Evolutionary conservation across 2,888 invertebrate genomes (phyloP).

Genomic region (Leptinotarsa juncta): DNA sequence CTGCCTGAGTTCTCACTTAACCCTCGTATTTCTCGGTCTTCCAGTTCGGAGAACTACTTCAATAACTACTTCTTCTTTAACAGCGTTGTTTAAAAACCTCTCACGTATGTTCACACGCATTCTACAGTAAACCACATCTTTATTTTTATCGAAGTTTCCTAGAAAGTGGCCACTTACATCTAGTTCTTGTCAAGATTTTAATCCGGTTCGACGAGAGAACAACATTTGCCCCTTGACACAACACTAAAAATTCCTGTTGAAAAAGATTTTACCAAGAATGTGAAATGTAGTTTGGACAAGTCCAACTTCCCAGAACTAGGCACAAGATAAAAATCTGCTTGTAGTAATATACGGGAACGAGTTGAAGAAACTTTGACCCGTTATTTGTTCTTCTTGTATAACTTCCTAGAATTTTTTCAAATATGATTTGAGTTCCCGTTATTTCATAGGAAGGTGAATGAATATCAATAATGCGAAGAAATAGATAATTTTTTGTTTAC

Average conservation of each 20-base stretch:
- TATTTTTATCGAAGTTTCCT: conserved; percentile 12
- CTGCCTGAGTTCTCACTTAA: background rate
- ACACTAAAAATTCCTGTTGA: background rate
- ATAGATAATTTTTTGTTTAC: no score
- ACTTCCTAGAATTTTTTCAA: no score
- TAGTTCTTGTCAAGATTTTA: conserved; percentile 49
- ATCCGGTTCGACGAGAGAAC: conserved; percentile 38
- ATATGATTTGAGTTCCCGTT: no score
- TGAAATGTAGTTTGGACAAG: background rate
- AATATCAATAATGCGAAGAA: no score
- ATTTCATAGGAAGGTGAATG: no score
- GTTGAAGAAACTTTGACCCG: no score
- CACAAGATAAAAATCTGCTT: background rate
- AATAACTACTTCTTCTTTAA: conserved; percentile 1
- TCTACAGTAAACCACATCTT: conserved; percentile 23
- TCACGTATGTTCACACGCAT: conserved; percentile 26
- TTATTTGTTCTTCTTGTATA: no score
- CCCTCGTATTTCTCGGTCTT: background rate
- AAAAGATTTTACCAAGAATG: background rate
- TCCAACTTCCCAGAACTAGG: background rate
- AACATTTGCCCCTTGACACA: conserved; percentile 25
- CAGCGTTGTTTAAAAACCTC: conserved; percentile 17
- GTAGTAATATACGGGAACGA: no score
- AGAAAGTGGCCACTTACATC: conserved; percentile 30
- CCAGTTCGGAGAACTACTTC: conserved; percentile 11